Conservation (phyloP, 2,888 invertebrate genomes). For the Cheilosia soror region DNA sequence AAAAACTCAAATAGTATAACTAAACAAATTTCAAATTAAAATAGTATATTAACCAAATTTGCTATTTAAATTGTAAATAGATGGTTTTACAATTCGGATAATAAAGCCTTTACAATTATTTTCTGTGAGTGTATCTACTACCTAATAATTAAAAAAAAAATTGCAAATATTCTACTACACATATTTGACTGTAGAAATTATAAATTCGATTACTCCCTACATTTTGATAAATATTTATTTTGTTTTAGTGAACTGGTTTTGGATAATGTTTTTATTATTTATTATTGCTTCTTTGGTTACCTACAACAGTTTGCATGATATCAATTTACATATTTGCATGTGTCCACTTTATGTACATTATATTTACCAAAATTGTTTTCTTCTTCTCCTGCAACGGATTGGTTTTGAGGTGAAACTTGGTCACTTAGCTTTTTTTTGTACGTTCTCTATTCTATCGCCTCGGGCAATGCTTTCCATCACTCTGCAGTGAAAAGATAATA, state of each 20-base stretch:
- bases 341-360: constrained; percentile 1
- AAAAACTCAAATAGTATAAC: too few relatives aligned
- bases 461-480: constrained; percentile 52
- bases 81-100: too few relatives aligned
- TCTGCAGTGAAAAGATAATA: constrained; percentile 14
- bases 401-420: constrained; percentile 12
- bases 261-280: constrained; percentile 1
- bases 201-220: too few relatives aligned
- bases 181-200: too few relatives aligned
- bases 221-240: too few relatives aligned
- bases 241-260: background rate
- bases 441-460: constrained; percentile 43
- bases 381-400: constrained; percentile 8
- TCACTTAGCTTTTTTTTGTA: constrained; percentile 48
- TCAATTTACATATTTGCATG: constrained; percentile 26
- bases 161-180: too few relatives aligned
- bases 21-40: too few relatives aligned
- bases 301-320: constrained; percentile 25
- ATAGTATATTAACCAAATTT: too few relatives aligned
- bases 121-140: too few relatives aligned
- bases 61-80: too few relatives aligned
- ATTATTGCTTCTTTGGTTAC: constrained; percentile 3
- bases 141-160: too few relatives aligned
- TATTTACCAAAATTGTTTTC: background rate
- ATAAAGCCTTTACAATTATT: too few relatives aligned